Conservation (phyloP, 2,797 vertebrate species). For the Myotis pilosus region DNA sequence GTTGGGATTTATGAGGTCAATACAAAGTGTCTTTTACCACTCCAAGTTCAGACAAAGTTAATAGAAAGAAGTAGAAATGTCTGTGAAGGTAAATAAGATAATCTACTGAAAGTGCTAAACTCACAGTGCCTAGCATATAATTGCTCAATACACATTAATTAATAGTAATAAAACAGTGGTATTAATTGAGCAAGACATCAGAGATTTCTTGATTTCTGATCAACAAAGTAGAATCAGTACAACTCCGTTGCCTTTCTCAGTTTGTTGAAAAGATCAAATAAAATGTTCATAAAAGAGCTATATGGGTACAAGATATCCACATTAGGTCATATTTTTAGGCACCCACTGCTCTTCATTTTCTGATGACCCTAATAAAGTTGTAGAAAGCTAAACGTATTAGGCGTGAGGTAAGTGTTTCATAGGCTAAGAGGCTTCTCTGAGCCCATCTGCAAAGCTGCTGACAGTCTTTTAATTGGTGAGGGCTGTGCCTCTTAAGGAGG, state of each 20-base stretch:
- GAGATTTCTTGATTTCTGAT: neutral
- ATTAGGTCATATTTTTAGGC: neutral
- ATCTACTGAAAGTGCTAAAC: neutral
- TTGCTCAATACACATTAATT: neutral
- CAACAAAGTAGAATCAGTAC: neutral
- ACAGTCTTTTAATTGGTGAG: slow-evolving; percentile 17
- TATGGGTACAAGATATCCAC: neutral
- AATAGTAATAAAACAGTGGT: neutral
- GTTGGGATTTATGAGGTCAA: neutral
- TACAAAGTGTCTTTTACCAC: neutral
- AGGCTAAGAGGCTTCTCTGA: neutral
- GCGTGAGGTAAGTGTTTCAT: neutral
- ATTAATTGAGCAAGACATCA: neutral
- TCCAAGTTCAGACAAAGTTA: neutral
- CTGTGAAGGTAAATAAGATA: neutral
- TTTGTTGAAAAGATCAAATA: neutral
- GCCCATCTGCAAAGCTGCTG: slow-evolving; percentile 27
- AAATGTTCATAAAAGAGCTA: neutral
- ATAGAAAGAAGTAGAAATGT: neutral
- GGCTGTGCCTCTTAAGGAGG: neutral
- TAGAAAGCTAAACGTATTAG: neutral
- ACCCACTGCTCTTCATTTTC: neutral
- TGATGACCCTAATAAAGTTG: neutral
- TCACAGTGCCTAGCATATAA: neutral
- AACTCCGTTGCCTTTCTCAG: neutral